Conservation (phyloP, 2,113 vertebrate genomes). For the Xiphias gladius region DNA sequence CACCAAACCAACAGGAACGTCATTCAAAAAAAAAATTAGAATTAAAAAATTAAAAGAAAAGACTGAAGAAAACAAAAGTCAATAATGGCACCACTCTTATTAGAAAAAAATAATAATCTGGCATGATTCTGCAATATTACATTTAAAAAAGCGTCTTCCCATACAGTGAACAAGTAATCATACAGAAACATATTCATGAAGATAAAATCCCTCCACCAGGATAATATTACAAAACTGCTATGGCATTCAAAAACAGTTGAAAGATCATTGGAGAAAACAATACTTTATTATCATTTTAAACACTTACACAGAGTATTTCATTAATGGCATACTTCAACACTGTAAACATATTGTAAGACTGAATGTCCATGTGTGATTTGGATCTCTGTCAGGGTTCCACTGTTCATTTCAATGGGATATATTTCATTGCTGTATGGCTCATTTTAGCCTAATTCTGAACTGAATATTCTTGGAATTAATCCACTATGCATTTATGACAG, state of each 20-base stretch:
- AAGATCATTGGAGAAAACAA: conserved; percentile 91
- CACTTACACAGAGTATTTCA: conserved; percentile 97
- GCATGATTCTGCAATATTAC: conserved; percentile 95
- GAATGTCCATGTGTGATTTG: conserved; percentile 87
- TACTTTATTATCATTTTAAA: conserved; percentile 92
- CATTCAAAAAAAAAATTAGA: conserved; percentile 85
- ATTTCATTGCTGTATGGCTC: conserved; percentile 55
- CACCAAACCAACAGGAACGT: conserved; percentile 92
- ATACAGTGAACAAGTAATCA: conserved; percentile 97
- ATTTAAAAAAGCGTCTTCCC: conserved; percentile 91
- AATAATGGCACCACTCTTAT: conserved; percentile 91
- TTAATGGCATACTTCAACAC: conserved; percentile 99
- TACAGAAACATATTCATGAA: conserved; percentile 87
- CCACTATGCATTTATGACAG: conserved; percentile 47
- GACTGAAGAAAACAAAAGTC: conserved; percentile 93
- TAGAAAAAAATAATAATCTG: conserved; percentile 87
- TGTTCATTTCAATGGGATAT: conserved; percentile 28
- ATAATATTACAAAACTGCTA: conserved; percentile 86
- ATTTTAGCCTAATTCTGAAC: conserved; percentile 45
- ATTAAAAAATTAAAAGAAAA: conserved; percentile 89
- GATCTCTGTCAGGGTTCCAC: conserved; percentile 54
- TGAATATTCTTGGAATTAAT: conserved; percentile 33
- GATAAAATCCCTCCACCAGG: conserved; percentile 98
- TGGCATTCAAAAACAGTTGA: conserved; percentile 90
- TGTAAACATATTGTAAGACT: conserved; percentile 99